These are phyloP conservation scores for Mycetomoellerius zeteki DNA, from an alignment of 1,140 invertebrate species.

Conservation along the genomic window DNA sequence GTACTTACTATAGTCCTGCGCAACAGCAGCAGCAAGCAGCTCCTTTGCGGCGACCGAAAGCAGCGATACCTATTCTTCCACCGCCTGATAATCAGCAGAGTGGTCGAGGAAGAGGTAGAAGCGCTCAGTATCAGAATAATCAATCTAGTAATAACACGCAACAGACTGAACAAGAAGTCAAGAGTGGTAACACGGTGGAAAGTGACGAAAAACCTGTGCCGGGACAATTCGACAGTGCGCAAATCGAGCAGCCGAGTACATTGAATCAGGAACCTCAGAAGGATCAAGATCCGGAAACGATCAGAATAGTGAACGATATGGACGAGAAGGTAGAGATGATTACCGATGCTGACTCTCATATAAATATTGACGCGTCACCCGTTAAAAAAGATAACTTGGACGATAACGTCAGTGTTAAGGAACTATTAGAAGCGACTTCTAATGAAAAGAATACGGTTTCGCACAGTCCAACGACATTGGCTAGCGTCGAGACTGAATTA, in stretches of 20 bases:
- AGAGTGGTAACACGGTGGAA: slow-evolving; percentile 36
- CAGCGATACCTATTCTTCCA: slow-evolving; percentile 89
- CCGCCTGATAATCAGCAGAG: slow-evolving; percentile 86
- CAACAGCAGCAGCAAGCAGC: slow-evolving; percentile 85
- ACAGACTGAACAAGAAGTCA: slow-evolving; percentile 60
- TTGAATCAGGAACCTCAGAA: slow-evolving; percentile 23
- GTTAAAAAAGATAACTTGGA: slow-evolving; percentile 43
- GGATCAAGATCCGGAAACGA: slow-evolving; percentile 19
- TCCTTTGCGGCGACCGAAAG: slow-evolving; percentile 87
- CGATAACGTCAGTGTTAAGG: slow-evolving; percentile 42
- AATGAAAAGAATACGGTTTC: slow-evolving; percentile 58
- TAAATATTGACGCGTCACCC: neutral
- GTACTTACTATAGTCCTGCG: slow-evolving; percentile 87
- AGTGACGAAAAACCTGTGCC: slow-evolving; percentile 65
- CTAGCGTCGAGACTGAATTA: slow-evolving; percentile 71
- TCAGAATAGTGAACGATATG: slow-evolving; percentile 30
- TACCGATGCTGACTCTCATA: slow-evolving; percentile 14
- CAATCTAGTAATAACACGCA: slow-evolving; percentile 57
- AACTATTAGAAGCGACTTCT: slow-evolving; percentile 52
- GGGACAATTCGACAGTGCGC: slow-evolving; percentile 69
- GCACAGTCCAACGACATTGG: slow-evolving; percentile 56
- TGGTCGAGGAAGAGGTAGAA: slow-evolving; percentile 77
- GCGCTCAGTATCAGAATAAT: slow-evolving; percentile 62
- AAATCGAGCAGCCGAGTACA: slow-evolving; percentile 45
- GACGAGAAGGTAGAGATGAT: slow-evolving; percentile 32